Evolutionary conservation across 2,113 vertebrate genomes (phyloP).

Genomic region (Aleadryas rufinucha): DNA sequence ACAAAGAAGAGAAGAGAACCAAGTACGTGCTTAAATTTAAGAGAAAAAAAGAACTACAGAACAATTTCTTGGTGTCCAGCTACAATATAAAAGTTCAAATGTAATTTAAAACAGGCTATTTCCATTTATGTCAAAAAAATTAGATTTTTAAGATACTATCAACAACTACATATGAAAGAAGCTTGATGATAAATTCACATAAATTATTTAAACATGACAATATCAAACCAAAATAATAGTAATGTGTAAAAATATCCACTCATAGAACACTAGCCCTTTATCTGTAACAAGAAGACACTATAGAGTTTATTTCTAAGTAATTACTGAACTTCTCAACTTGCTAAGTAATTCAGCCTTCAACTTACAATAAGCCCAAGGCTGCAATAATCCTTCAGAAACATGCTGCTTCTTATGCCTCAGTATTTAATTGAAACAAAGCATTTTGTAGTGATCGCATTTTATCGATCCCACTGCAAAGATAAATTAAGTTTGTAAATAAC

Average conservation of each 20-base stretch:
- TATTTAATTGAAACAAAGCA: slow-evolving; percentile 27
- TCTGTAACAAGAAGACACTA: not conserved
- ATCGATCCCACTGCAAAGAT: not conserved
- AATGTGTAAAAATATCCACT: not conserved
- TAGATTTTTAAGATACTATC: not conserved
- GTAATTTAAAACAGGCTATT: not conserved
- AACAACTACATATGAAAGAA: not conserved
- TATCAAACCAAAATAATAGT: not conserved
- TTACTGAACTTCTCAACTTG: slow-evolving; percentile 29
- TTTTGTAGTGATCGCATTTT: not conserved
- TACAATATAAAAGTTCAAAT: not conserved
- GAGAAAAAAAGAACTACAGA: not conserved
- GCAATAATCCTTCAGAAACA: slow-evolving; percentile 31
- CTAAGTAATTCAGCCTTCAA: slow-evolving; percentile 17
- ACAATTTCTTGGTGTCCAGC: not conserved
- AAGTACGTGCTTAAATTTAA: not conserved
- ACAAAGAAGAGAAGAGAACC: not conserved
- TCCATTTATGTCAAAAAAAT: not conserved
- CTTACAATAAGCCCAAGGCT: slow-evolving; percentile 35
- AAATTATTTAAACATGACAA: not conserved
- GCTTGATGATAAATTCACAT: not conserved
- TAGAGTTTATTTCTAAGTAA: slow-evolving; percentile 5
- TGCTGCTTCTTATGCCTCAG: not conserved
- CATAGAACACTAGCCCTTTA: not conserved
- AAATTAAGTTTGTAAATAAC: slow-evolving; percentile 26